phyloP scores from a whole-genome alignment of 2,797 vertebrate genomes.

The Hephaestus fuliginosus region DNA sequence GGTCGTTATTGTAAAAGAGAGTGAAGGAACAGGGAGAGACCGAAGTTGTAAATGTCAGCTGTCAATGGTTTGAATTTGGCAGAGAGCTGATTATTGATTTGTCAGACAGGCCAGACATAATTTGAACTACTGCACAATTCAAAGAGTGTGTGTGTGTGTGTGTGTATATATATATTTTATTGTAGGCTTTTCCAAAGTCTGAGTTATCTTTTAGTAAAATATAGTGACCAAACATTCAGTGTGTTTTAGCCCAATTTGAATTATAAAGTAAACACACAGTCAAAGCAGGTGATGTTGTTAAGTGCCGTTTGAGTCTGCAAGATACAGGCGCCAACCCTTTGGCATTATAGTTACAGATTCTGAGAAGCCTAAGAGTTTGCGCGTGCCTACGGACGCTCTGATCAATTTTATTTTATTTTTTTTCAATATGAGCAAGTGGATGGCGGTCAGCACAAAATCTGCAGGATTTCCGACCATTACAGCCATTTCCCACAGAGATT shows the following conservation, averaged over 20 bases:
- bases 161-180: background rate
- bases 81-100: constrained; percentile 5
- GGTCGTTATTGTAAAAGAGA: constrained; percentile 28
- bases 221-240: background rate
- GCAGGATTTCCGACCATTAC: background rate
- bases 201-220: background rate
- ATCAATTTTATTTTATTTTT: background rate
- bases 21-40: constrained; percentile 17
- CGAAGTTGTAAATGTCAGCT: constrained; percentile 17
- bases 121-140: constrained; percentile 18
- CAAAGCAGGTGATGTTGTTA: background rate
- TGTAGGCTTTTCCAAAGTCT: background rate
- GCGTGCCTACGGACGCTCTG: background rate
- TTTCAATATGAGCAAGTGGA: background rate
- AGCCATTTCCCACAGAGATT: constrained; percentile 12
- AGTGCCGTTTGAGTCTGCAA: background rate
- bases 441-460: constrained; percentile 21
- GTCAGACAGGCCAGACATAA: constrained; percentile 1
- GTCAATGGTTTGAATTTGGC: constrained; percentile 15
- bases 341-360: background rate
- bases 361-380: background rate
- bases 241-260: background rate
- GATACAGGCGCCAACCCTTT: background rate
- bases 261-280: background rate
- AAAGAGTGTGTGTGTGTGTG: background rate